Conservation (phyloP, 2,113 vertebrate species). For the Oenanthe melanoleuca region DNA sequence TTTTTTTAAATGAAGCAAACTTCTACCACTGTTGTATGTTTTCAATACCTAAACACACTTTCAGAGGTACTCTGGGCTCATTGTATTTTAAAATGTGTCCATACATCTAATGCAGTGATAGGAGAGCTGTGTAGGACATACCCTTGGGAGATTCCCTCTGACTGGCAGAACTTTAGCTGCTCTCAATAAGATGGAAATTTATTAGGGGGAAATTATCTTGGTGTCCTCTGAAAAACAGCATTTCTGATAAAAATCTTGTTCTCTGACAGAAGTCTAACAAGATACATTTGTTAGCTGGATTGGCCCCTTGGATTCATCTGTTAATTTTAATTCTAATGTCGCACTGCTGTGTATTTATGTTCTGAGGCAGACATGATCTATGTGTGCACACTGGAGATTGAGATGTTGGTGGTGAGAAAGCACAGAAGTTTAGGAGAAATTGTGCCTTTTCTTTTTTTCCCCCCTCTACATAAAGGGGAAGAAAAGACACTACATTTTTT, state of each 20-base stretch:
- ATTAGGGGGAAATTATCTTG: conserved; percentile 74
- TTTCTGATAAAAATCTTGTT: conserved; percentile 77
- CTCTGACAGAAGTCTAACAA: conserved; percentile 68
- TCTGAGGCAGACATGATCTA: conserved; percentile 43
- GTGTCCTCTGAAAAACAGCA: conserved; percentile 71
- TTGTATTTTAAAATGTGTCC: background rate
- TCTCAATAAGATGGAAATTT: conserved; percentile 71
- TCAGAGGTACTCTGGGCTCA: background rate
- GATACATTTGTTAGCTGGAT: conserved; percentile 68
- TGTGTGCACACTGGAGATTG: background rate
- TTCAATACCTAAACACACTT: background rate
- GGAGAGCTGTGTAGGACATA: background rate
- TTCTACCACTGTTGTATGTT: background rate
- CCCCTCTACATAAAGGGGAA: background rate
- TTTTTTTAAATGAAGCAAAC: background rate
- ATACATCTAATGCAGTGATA: conserved; percentile 12
- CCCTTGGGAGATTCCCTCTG: conserved; percentile 51
- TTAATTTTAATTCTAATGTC: conserved; percentile 37
- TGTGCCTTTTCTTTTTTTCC: background rate
- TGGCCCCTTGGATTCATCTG: conserved; percentile 32
- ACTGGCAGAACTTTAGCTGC: conserved; percentile 36
- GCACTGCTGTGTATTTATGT: background rate
- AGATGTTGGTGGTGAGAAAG: background rate
- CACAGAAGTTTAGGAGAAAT: background rate
- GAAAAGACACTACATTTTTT: background rate